Evolutionary conservation across 2,113 vertebrate genomes (phyloP), one percentile per base, ranked within the genome.

Genomic region (Ictalurus furcatus): DNA sequence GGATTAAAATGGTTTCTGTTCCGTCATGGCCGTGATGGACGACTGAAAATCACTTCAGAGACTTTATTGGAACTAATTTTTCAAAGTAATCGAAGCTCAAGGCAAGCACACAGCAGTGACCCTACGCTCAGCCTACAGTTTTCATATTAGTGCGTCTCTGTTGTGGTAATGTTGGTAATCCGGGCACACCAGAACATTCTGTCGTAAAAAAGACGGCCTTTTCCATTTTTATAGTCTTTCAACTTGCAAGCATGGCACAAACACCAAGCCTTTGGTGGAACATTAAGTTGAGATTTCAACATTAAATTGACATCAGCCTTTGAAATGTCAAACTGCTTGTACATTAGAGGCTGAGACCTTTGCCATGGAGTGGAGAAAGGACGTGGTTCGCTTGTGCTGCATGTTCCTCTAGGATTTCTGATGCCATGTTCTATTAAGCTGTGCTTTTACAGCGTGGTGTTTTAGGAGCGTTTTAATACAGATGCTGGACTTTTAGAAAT

Each of bases 201-300:
- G 71, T 61, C 78, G 28, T 19, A 63, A 87, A 34, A 34, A 87
- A 79, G 52, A 37, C 16, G 5, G 2, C 9, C n/a, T 69, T 74
- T 61, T 73, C n/a, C 28, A 59, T 37, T 74, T 87, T 84, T 88
- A 59, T 73, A 83, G 23, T 34, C 79, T 83, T 73, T 88, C 21
- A 83, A 83, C 63, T 71, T n/a, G 25, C 30, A n/a, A 34, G 34
- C 34, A 44, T 23, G 7, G 78, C 48, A 40, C n/a, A 54, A 82
- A 52, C 61, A 28, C 58, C 54, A 54, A n/a, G 30, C 48, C 30
- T 54, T 40, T 1, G 4, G 25, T 7, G 74, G 30, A 80, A 40
- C 28, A 80, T 67, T 87, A 79, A 23, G 61, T 61, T 4, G 21
- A 82, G 78, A 82, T 61, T 6, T 56, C n/a, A 25, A 73, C 63